phyloP scores from a whole-genome alignment of 2,113 vertebrate genomes.

The Galbula dea region DNA sequence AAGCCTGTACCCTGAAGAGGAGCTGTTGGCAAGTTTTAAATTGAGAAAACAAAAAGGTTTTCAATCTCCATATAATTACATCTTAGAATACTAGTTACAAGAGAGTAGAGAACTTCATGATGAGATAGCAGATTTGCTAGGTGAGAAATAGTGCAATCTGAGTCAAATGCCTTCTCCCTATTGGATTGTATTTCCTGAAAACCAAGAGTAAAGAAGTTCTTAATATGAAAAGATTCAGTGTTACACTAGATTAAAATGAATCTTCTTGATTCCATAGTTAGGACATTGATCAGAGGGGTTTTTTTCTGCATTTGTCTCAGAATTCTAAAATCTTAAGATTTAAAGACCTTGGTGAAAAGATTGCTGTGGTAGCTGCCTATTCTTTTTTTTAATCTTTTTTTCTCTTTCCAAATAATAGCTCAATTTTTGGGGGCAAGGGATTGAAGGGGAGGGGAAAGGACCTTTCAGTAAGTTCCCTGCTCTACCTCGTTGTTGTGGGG shows the following conservation, averaged over 20 bases:
- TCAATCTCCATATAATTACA: background rate
- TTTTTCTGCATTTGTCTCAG: background rate
- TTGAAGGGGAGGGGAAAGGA: rapidly evolving
- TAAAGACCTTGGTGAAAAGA: background rate
- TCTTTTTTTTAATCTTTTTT: background rate
- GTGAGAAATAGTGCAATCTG: background rate
- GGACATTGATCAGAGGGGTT: background rate
- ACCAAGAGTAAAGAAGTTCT: background rate
- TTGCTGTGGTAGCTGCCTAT: background rate
- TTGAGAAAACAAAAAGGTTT: background rate
- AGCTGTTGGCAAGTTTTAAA: background rate
- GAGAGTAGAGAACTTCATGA: background rate
- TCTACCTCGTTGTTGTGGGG: background rate
- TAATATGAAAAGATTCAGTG: background rate
- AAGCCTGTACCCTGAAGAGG: background rate
- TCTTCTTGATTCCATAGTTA: background rate
- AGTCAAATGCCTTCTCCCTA: background rate
- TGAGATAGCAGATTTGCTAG: background rate
- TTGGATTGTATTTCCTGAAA: background rate
- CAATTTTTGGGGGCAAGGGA: no score
- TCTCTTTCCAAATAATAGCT: background rate
- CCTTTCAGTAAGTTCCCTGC: background rate
- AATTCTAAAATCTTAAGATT: background rate
- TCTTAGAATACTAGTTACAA: background rate
- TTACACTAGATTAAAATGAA: background rate